A percentile compares a stretch with the other conserved stretches of the same genome.
phyloP scores from a whole-genome alignment of 2,797 vertebrate genomes.

The Molothrus ater region DNA sequence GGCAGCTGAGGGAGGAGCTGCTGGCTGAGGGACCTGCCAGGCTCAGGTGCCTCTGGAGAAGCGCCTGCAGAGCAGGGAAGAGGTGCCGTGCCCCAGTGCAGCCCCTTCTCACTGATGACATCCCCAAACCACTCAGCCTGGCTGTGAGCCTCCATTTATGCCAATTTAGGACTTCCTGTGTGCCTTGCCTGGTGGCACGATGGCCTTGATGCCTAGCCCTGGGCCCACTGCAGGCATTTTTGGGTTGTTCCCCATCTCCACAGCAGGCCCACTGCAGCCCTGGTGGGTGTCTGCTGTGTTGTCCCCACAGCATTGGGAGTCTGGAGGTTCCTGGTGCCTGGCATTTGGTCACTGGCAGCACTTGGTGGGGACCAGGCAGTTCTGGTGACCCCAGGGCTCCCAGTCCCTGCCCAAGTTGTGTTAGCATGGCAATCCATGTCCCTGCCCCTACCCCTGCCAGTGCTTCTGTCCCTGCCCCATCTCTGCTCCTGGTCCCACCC shows the following conservation, averaged over 20 bases:
- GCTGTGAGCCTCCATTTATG: not conserved
- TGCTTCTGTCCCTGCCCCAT: too few species aligned
- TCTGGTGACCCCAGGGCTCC: not conserved
- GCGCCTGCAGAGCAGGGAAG: not conserved
- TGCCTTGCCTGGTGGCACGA: fast-evolving
- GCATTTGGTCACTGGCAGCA: not conserved
- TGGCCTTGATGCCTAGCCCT: not conserved
- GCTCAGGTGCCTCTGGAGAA: not conserved
- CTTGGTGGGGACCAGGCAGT: too few species aligned
- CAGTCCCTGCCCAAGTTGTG: not conserved
- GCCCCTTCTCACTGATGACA: not conserved
- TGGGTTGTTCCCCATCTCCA: not conserved
- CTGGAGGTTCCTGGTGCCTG: not conserved
- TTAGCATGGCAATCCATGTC: fast-evolving
- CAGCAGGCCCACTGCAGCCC: not conserved
- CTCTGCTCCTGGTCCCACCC: not conserved
- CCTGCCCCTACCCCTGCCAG: too few species aligned
- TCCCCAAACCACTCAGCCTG: not conserved
- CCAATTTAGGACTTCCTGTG: fast-evolving
- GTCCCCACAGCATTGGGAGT: not conserved
- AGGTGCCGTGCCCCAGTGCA: fast-evolving
- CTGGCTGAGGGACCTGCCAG: not conserved
- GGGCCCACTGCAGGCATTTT: too few species aligned
- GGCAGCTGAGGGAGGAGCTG: not conserved
- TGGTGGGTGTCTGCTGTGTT: not conserved